Percentiles rank a stretch among this genome's conserved stretches.
phyloP scores from a whole-genome alignment of 2,113 vertebrate genomes.

The Cephalopterus ornatus region DNA sequence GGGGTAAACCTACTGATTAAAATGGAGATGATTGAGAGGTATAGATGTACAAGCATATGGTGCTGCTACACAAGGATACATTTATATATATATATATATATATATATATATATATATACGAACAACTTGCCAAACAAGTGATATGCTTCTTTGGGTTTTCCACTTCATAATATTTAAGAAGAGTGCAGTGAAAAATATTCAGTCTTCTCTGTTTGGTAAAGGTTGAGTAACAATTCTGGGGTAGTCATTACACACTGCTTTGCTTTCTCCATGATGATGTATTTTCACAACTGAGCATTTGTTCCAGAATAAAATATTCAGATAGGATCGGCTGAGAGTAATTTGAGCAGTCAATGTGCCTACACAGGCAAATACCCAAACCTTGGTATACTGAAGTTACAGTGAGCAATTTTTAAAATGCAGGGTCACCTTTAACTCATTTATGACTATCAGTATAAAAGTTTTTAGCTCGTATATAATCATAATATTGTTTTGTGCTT shows the following conservation, averaged over 20 bases:
- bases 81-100: not conserved
- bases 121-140: not conserved
- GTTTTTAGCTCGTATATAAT: not conserved
- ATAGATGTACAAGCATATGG: not conserved
- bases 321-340: not conserved
- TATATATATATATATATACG: too few relatives aligned
- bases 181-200: not conserved
- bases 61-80: not conserved
- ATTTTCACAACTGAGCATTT: not conserved
- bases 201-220: not conserved
- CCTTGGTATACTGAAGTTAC: not conserved
- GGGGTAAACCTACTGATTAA: not conserved
- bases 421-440: not conserved
- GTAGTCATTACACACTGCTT: not conserved
- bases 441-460: not conserved
- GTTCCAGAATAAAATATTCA: not conserved
- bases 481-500: not conserved
- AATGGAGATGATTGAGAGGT: not conserved
- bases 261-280: not conserved
- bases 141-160: not conserved
- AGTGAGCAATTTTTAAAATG: not conserved
- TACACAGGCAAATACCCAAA: not conserved
- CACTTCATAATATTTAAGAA: not conserved
- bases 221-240: not conserved
- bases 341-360: not conserved